Evolutionary conservation across 2,113 vertebrate species (phyloP).

Genomic region (Acrocephalus arundinaceus): DNA sequence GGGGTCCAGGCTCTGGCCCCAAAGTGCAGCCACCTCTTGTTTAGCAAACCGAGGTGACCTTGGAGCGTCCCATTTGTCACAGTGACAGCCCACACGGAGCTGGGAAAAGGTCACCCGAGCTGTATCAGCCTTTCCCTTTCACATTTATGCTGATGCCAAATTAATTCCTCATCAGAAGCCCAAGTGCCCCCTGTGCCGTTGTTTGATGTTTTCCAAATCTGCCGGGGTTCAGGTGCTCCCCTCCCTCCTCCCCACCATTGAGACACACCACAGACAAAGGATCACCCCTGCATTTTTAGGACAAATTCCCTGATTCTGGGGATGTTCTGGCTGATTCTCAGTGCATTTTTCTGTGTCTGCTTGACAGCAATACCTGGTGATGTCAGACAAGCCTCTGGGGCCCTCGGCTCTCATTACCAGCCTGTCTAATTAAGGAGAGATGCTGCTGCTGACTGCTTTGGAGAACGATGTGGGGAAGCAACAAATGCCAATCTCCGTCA

Average conservation of each 20-base stretch:
- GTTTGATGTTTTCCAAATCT: not conserved
- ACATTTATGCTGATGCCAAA: conserved; percentile 37
- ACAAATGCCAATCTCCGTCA: not conserved
- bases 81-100: not conserved
- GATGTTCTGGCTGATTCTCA: not conserved
- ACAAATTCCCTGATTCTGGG: not conserved
- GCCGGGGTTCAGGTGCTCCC: not conserved
- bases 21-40: not conserved
- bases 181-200: not conserved
- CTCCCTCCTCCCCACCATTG: not conserved
- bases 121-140: conserved; percentile 12
- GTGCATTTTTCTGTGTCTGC: conserved; percentile 9
- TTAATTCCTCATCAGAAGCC: conserved; percentile 16
- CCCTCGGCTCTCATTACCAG: conserved; percentile 30
- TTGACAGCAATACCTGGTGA: conserved; percentile 60
- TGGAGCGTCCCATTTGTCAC: not conserved
- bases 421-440: conserved; percentile 49
- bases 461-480: not conserved
- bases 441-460: conserved; percentile 15
- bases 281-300: not conserved
- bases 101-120: conserved; percentile 51
- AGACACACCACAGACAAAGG: not conserved
- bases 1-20: not conserved
- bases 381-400: conserved; percentile 54
- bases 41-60: not conserved